Evolutionary conservation across 1,140 invertebrate species (phyloP), one percentile per base, ranked within the genome.

Genomic region (Cherax quadricarinatus): DNA sequence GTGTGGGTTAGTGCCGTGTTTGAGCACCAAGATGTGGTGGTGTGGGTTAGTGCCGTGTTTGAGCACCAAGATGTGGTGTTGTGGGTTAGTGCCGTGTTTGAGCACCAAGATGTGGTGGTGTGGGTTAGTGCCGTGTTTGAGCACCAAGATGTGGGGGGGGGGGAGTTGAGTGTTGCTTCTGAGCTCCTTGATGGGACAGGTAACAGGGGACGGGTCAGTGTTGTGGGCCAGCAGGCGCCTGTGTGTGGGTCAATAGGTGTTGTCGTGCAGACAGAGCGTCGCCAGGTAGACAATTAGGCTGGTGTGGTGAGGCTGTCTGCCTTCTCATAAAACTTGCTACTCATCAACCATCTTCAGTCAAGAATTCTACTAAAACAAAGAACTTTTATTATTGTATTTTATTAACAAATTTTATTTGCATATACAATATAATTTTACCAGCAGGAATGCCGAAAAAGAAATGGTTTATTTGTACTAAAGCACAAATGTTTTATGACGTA

Each of bases 371-470:
- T 57, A 41, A 41, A 41, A 41, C 0, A 60, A 9, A 60, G 62
- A 66, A 16, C 1, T 3, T 16, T 18, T 75, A 75, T 75, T 57
- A 30, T n/a, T 60, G 18, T 24, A 24, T 83, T 83, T 83, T 57
- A 83, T 83, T 83, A 57, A 83, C 51, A 60, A 57, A 83, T 83
- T 83, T 83, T 14, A 83, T 57, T 75, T 30, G 12, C 51, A 83
- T 18, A 83, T 57, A 60, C 51, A 83, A n/a, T 83, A 60, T 60
- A 83, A 53, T n/a, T 57, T 53, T 6, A 21, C 49, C 81, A 83
- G 81, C 81, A 57, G 49, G 81, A 83, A 83, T 83, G 81, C 81
- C 81, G 81, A 57, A 83, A 83, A 60, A 21, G 51, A 83, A 83
- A 21, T 83, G 57, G 51, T n/a, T 21, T 75, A 60, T 83, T 83